Base-by-base conservation (phyloP, 2,797 vertebrate genomes). In the Neomorphus geoffroyi region DNA sequence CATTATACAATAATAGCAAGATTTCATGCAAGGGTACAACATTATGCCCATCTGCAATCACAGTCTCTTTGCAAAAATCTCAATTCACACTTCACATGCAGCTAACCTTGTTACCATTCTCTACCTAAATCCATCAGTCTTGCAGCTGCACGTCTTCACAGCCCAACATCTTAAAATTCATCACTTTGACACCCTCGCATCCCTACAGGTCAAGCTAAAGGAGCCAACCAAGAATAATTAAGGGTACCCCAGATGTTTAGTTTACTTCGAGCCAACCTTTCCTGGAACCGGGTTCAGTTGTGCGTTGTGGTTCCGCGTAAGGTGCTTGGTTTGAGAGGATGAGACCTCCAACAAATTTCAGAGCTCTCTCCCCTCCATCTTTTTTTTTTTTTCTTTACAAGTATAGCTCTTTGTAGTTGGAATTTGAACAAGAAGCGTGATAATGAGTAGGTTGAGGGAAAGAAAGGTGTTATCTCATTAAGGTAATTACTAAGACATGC, bases 381-480 rank as follows among this genome's bases (percentile, higher is more conserved):
- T 51, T n/a, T 30, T 43, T 51, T 39, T n/a, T 96, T 96, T 97
- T 95, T 96, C 94, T 92, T 85, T 61, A 95, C 92, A 96, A 97
- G 96, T 97, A 95, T 94, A 97, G 96, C 90, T 98, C 97, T 98
- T 98, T 98, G 98, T 98, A 98, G 98, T 98, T 98, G 98, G 98
- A 98, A 98, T 98, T 98, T 98, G 98, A 98, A 98, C 98, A 98
- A 98, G 98, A 98, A 98, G 98, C 97, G 98, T 98, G 99, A 99
- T 99, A 99, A 99, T 99, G 98, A 99, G 99, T 98, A 98, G 98
- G 98, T 98, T 98, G 98, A 98, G 98, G 98, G 98, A 98, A 99
- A 97, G 98, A 98, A 98, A 99, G 98, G 99, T 99, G 98, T 99
- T 99, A 99, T 98, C 99, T 99, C 98, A 99, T 99, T 99, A 99